Evolutionary conservation across 2,888 invertebrate genomes (phyloP), one percentile per base, ranked within the genome.

Genomic region (Drosophila histrio): DNA sequence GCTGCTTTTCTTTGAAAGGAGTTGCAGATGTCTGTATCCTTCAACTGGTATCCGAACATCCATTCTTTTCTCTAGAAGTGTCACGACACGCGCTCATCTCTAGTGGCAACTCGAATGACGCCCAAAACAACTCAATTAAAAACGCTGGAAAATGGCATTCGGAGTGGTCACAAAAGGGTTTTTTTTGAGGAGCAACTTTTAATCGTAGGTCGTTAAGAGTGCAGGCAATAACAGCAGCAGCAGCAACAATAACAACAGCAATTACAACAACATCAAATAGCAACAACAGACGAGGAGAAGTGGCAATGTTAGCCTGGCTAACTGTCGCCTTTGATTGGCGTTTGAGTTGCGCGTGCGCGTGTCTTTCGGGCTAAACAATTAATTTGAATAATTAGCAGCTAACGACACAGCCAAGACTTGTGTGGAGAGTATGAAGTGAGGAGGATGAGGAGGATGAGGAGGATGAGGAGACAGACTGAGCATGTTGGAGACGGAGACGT

Each of bases 371-470:
- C 77, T 66, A 73, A 88, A 86, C 89, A 87, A 87, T 87, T 87
- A 86, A 89, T 89, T 89, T 87, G 89, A 89, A 87, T 87, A 87
- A 87, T 87, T 87, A 87, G 86, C 79, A 78, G 76, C 81, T 86
- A 83, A 87, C 87, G 85, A 85, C 70, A 71, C 47, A 41, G 58
- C 57, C 38, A 57, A 68, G 53, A 32, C 26, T 38, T 41, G 34
- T 22, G 38, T 52, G 39, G 17, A 52, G 34, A 32, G 22, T 36
- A 39, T 24, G 8, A 13, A 30, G 22, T 15, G 62, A 2, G 44
- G 4, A 26, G 26, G 28, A 9, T 22, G 30, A 13, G 13, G 17
- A 21, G 39, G 15, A 3, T 2, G 52, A 21, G 19, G 6, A 52
- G 9, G n/a, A n/a, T n/a, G n/a, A 1, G 4, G 36, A 39, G 38